Conservation (phyloP, 2,797 vertebrate species). For the Chaetodon trifasciatus region DNA sequence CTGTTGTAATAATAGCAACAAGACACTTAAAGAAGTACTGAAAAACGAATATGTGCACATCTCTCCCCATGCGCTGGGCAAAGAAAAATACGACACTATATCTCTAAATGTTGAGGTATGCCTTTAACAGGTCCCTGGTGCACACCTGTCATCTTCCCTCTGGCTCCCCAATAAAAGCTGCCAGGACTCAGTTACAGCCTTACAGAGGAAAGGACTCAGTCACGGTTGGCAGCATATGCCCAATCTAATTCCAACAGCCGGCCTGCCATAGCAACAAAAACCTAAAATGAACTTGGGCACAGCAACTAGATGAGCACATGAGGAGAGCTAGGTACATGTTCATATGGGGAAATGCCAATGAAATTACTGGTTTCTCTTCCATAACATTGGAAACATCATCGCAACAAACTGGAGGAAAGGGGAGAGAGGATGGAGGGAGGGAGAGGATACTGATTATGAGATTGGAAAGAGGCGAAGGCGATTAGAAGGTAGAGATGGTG, state of each 20-base stretch:
- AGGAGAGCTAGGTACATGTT: conserved; percentile 35
- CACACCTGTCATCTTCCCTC: conserved; percentile 70
- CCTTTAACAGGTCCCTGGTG: conserved; percentile 73
- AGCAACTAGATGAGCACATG: conserved; percentile 21
- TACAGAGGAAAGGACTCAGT: conserved; percentile 61
- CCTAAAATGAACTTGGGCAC: conserved; percentile 50
- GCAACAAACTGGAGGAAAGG: conserved; percentile 19
- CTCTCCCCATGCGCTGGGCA: conserved; percentile 8
- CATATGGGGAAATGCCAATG: conserved; percentile 32
- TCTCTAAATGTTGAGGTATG: conserved; percentile 68
- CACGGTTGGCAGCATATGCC: conserved; percentile 63
- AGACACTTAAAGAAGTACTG: conserved; percentile 33
- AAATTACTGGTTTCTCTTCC: conserved; percentile 42
- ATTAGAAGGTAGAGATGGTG: conserved; percentile 29
- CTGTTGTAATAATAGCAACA: conserved; percentile 38
- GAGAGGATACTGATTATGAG: conserved; percentile 16
- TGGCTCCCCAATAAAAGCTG: conserved; percentile 68
- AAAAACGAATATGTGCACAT: conserved; percentile 36
- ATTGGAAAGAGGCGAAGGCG: background rate
- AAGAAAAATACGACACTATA: conserved; percentile 50
- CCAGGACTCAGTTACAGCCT: conserved; percentile 54
- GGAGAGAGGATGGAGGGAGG: background rate
- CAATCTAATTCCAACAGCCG: conserved; percentile 63
- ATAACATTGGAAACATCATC: conserved; percentile 29
- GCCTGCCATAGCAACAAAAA: conserved; percentile 44